Base-by-base conservation (phyloP, 2,888 invertebrate genomes). In the Trisateles emortualis region DNA sequence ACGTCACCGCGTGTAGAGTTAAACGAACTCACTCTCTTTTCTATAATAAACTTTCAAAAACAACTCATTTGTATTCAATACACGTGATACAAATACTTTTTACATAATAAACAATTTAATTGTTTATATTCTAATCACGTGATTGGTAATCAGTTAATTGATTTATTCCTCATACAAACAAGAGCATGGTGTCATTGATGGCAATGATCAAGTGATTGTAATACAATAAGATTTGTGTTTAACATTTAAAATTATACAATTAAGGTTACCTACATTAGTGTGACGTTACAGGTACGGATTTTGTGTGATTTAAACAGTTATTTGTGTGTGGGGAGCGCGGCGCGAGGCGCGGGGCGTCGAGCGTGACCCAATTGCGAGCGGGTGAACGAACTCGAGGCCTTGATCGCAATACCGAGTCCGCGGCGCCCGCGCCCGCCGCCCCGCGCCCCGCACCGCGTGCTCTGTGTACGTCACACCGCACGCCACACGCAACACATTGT, bases 321-420 rank as follows among this genome's bases (percentile, higher is more conserved):
- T 87, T 87, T 84, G 85, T 83, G 85, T 83, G 86, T 77, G 79
- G 76, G 78, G 80, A 78, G 80, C 68, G 84, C 76, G 79, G 81
- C 71, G 80, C 66, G 83, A 76, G 78, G 80, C 69, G 84, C 78
- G 82, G 76, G 78, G 79, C 78, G 81, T 78, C 79, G 79, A 81
- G 87, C 86, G 84, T 89, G 91, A 91, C 92, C 92, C 78, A 90
- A 86, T 91, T 92, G 87, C 77, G 61, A 65, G 72, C 78, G 86
- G 92, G 92, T 91, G 90, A 91, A 92, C 91, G 92, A 92, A 89
- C 92, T 83, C 79, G 82, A 74, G 92, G 92, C 92, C 92, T 92
- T 92, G 92, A 91, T 92, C 92, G 92, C 92, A 92, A 92, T 92
- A 88, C 85, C 76, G 82, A 74, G 65, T 58, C 70, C 74, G 78